A percentile compares a stretch with the other conserved stretches of the same genome.
These are phyloP conservation scores for Geopemphigus sp. DNA, from an alignment of 1,140 invertebrate species.

Conservation along the genomic window DNA sequence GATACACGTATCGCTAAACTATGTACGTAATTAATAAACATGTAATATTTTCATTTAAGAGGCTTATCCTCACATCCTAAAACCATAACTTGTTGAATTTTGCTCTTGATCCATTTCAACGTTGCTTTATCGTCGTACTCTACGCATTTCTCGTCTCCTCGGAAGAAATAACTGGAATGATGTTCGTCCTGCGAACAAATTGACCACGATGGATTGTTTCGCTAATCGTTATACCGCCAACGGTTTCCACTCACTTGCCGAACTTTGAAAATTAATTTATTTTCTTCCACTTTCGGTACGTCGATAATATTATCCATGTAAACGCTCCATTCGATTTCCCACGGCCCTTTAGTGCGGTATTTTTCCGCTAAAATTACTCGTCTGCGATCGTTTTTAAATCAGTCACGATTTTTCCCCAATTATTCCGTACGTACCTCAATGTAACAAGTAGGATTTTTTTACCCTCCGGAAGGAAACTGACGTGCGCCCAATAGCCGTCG, in stretches of 20 bases:
- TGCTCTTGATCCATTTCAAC: slow-evolving; percentile 68
- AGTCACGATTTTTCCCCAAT: not conserved
- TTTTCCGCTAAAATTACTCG: slow-evolving; percentile 73
- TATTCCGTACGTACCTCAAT: slow-evolving; percentile 57
- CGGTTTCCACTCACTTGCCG: slow-evolving; percentile 65
- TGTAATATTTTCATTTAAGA: slow-evolving; percentile 27
- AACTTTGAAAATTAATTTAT: slow-evolving; percentile 70
- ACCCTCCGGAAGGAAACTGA: slow-evolving; percentile 61
- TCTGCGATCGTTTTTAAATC: slow-evolving; percentile 58
- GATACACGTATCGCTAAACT: slow-evolving; percentile 8
- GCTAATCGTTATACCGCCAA: not conserved
- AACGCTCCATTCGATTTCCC: slow-evolving; percentile 75
- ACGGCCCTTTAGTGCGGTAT: slow-evolving; percentile 67
- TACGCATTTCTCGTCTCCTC: slow-evolving; percentile 64
- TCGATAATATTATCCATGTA: slow-evolving; percentile 72
- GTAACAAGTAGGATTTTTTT: slow-evolving; percentile 63
- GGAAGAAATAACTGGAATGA: slow-evolving; percentile 46
- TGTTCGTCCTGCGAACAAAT: slow-evolving; percentile 54
- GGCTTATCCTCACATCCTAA: slow-evolving; percentile 67
- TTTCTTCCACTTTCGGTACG: slow-evolving; percentile 64
- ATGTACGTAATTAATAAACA: not conserved
- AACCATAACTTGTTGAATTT: slow-evolving; percentile 72
- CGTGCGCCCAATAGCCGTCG: slow-evolving; percentile 72
- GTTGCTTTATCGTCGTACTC: slow-evolving; percentile 64
- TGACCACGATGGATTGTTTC: not conserved